Percentiles rank a stretch among this genome's conserved stretches.
Conservation (phyloP, 2,113 vertebrate species). For the Brachyhypopomus occidentalis region DNA sequence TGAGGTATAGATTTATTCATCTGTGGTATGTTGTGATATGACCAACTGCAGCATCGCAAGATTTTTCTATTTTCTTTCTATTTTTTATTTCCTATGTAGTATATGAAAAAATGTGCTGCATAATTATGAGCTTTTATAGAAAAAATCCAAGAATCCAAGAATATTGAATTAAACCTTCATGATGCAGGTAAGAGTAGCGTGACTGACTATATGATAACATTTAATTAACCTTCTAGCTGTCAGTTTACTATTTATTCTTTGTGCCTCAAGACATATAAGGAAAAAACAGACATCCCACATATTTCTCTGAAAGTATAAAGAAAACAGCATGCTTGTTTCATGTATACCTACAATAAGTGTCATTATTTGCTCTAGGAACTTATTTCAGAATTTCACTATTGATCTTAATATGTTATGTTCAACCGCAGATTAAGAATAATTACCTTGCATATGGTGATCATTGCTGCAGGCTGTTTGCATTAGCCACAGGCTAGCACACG, state of each 20-base stretch:
- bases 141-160: background rate
- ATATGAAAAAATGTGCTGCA: background rate
- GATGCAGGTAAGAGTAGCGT: background rate
- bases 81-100: too few relatives aligned
- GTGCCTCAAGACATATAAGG: background rate
- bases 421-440: constrained; percentile 2
- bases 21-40: too few relatives aligned
- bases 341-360: background rate
- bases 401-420: background rate
- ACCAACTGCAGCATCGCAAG: too few relatives aligned
- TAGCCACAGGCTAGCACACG: background rate
- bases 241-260: constrained; percentile 5
- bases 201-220: background rate
- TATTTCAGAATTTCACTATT: background rate
- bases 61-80: too few relatives aligned
- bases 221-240: background rate
- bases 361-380: background rate
- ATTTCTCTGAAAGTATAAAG: background rate
- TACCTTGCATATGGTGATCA: background rate
- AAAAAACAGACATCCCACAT: background rate
- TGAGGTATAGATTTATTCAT: too few relatives aligned
- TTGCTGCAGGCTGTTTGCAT: background rate
- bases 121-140: background rate
- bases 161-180: background rate
- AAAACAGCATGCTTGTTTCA: background rate